These are phyloP conservation scores for Drosophila yooni DNA, from an alignment of 2,888 invertebrate genomes.

Conservation along the genomic window DNA sequence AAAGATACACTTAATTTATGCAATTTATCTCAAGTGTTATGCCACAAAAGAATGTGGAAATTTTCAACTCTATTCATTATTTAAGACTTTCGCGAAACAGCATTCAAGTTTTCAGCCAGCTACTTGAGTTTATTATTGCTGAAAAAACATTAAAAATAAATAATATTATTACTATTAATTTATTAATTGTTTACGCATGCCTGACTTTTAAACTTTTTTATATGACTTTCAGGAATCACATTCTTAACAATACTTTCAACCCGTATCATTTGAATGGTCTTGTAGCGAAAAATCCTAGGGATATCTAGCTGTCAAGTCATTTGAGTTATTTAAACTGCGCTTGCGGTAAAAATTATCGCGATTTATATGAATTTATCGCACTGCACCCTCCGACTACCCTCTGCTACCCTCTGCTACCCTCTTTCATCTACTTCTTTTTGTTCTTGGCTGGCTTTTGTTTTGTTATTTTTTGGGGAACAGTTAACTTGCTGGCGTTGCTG, in stretches of 20 bases:
- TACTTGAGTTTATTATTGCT: background rate
- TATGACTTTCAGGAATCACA: background rate
- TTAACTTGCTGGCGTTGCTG: conserved; percentile 57
- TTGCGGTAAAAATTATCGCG: conserved; percentile 82
- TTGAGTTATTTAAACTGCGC: conserved; percentile 78
- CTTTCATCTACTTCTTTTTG: background rate
- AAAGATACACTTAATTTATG: background rate
- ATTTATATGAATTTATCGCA: conserved; percentile 82
- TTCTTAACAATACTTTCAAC: conserved; percentile 18
- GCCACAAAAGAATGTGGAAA: background rate
- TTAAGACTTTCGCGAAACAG: background rate
- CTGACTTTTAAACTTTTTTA: background rate
- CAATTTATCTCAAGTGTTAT: background rate
- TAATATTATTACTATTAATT: too few relatives aligned
- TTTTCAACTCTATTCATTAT: background rate
- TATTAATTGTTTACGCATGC: too few relatives aligned
- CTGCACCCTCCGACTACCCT: conserved; percentile 7
- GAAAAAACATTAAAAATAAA: too few relatives aligned
- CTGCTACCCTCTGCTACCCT: background rate
- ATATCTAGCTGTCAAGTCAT: conserved; percentile 49
- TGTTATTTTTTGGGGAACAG: conserved; percentile 19
- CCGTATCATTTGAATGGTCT: conserved; percentile 22
- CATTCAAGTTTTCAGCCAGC: background rate
- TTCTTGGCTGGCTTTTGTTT: conserved; percentile 13
- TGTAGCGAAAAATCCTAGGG: conserved; percentile 13